Percentiles rank a stretch among this genome's conserved stretches.
These are phyloP conservation scores for Neolamprologus cancellatus DNA, from an alignment of 2,113 vertebrate species.

Conservation along the genomic window DNA sequence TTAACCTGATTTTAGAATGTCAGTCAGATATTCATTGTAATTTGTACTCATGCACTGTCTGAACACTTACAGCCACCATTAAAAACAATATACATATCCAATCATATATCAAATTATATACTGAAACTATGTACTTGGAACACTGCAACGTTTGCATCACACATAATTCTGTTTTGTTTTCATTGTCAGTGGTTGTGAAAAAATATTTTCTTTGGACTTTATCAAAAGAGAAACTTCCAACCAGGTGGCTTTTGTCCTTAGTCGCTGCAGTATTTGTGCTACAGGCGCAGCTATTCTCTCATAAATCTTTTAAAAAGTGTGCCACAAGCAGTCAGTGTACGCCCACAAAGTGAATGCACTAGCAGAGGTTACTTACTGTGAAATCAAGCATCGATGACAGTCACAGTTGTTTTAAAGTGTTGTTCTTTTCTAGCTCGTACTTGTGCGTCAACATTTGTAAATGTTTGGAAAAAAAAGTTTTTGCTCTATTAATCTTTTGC, in stretches of 20 bases:
- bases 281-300: background rate
- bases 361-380: slow-evolving; percentile 4
- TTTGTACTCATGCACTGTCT: background rate
- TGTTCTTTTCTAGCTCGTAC: background rate
- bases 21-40: background rate
- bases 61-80: background rate
- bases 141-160: background rate
- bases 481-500: background rate
- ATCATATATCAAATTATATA: background rate
- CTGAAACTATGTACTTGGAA: background rate
- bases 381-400: slow-evolving; percentile 1
- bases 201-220: background rate
- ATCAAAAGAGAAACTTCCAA: background rate
- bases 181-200: background rate
- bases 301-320: slow-evolving; percentile 28
- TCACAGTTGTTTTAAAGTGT: background rate
- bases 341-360: background rate
- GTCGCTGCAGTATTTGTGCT: background rate
- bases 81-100: background rate
- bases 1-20: background rate
- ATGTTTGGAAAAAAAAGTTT: background rate
- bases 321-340: slow-evolving; percentile 1
- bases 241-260: background rate
- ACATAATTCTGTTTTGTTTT: background rate
- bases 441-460: background rate